A percentile compares a stretch with the other conserved stretches of the same genome.
phyloP scores from a whole-genome alignment of 2,797 vertebrate genomes.

The Pogoniulus pusillus region DNA sequence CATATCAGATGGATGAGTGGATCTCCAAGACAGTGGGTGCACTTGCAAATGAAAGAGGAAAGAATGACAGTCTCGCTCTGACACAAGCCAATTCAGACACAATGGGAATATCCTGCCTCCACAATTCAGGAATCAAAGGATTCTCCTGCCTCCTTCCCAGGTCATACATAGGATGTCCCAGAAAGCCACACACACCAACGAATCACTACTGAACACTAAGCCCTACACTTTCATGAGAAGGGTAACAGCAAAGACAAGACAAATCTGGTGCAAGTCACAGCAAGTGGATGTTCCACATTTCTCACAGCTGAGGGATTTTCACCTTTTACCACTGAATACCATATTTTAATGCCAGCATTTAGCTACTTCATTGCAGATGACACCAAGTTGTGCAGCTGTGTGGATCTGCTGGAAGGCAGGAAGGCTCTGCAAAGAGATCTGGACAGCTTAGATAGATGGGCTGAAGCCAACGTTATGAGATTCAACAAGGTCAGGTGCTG shows the following conservation, averaged over 20 bases:
- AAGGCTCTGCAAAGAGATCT: too few relatives aligned
- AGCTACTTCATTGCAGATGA: too few relatives aligned
- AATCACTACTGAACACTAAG: not conserved
- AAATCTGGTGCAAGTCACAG: not conserved
- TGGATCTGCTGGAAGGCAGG: too few relatives aligned
- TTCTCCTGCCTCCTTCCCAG: not conserved
- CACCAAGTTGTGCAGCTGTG: too few relatives aligned
- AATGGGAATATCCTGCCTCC: not conserved
- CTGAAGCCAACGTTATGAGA: too few relatives aligned
- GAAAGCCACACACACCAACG: rapidly evolving
- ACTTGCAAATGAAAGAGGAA: not conserved
- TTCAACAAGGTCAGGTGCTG: too few relatives aligned
- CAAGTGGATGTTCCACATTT: not conserved
- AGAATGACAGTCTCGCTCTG: rapidly evolving
- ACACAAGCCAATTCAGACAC: not conserved
- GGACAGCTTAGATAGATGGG: too few relatives aligned
- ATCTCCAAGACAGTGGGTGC: not conserved
- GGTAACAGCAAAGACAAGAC: not conserved
- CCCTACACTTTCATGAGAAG: not conserved
- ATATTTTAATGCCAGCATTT: not conserved
- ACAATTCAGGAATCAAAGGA: not conserved
- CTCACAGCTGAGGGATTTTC: not conserved
- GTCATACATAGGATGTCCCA: not conserved
- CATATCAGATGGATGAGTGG: not conserved
- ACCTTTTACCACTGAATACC: not conserved